Base-by-base conservation (phyloP, 2,797 vertebrate species). In the Brotula barbata region DNA sequence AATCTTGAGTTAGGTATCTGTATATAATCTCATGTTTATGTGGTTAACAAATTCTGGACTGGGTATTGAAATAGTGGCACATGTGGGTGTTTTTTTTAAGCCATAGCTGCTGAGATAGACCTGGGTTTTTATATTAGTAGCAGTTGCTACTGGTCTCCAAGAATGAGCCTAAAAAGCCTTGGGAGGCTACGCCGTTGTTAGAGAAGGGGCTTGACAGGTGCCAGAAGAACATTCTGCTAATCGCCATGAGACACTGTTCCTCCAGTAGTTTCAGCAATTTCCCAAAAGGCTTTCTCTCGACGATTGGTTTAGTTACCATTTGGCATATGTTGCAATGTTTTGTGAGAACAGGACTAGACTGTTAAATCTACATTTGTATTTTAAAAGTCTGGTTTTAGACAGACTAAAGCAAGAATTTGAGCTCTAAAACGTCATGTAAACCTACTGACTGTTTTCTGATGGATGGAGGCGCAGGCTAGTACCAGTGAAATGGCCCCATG, bases 161-260 rank as follows among this genome's bases (percentile, higher is more conserved):
- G 60, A 79, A 78, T 77, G 44, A 55, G 12, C 41, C 39, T 12
- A 51, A 33, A 71, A 63, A 74, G 71, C 83, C 74, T 55, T 0
- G 70, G 60, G 13, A 52, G 81, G 33, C 43, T 49, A 28, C 23
- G 11, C 28, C 68, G 81, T 87, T 85, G 80, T 82, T 69, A 84
- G 73, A 74, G 59, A 65, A 73, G 83, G 71, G 82, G 64, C 77
- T 75, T 64, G 23, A 64, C 61, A 48, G 64, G 34, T 53, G 44
- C 34, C 36, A 62, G 62, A 58, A 51, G 37, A 13, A 1, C 21
- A 43, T 49, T 48, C 46, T 16, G 34, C 55, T 57, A 50, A 59
- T 78, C 17, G 2, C 48, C 68, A 31, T 14, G 58, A 81, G 72
- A 71, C 54, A 0, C 23, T 16, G 10, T 63, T 25, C 46, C 65